These are phyloP conservation scores for Cyclura pinguis DNA, from an alignment of 2,797 vertebrate species.

Conservation along the genomic window DNA sequence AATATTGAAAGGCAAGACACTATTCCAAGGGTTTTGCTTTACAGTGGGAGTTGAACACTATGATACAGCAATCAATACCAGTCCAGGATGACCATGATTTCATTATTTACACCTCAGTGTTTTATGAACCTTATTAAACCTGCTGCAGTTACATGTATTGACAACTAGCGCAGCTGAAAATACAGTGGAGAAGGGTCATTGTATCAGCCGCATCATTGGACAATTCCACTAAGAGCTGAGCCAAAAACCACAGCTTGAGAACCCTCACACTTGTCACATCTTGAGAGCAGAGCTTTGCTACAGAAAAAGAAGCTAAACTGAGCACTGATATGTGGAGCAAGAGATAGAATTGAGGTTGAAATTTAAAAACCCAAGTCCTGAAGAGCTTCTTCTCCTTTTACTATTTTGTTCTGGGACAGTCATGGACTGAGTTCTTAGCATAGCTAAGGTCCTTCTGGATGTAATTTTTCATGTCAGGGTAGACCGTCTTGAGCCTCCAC, in stretches of 20 bases:
- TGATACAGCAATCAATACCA: constrained; percentile 72
- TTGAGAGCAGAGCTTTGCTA: not conserved
- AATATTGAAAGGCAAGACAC: constrained; percentile 61
- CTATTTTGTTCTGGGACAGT: not conserved
- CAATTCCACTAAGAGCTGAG: not conserved
- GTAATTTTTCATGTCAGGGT: not conserved
- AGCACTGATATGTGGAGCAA: not conserved
- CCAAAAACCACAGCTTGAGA: not conserved
- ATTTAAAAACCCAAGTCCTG: not conserved
- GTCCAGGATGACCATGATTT: constrained; percentile 55
- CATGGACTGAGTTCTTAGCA: not conserved
- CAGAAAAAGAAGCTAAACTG: not conserved
- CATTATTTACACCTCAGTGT: constrained; percentile 58
- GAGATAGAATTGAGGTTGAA: not conserved
- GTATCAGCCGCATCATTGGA: not conserved
- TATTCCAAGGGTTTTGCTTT: constrained; percentile 59
- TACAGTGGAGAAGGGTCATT: constrained; percentile 43
- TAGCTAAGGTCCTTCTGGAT: not conserved
- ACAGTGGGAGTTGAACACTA: constrained; percentile 63
- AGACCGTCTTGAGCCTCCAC: not conserved
- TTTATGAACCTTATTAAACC: constrained; percentile 63
- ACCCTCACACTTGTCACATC: not conserved
- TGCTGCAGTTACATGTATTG: constrained; percentile 54
- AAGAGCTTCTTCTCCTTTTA: not conserved
- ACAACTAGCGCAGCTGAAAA: constrained; percentile 53